A percentile compares a stretch with the other conserved stretches of the same genome.
These are phyloP conservation scores for Drosophila siamana DNA, from an alignment of 2,888 invertebrate species.

Conservation along the genomic window DNA sequence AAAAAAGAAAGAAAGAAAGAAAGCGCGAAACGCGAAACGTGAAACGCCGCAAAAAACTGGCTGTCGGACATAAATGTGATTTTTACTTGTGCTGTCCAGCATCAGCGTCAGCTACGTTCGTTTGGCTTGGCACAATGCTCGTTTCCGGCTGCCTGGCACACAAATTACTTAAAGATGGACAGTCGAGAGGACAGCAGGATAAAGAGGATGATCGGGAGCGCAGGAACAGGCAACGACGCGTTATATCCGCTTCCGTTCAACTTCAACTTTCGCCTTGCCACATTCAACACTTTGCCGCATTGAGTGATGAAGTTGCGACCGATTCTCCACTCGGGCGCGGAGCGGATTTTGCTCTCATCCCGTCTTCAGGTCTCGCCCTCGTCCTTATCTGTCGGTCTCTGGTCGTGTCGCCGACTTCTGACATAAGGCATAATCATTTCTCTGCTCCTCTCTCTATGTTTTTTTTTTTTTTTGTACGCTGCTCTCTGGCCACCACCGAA, in stretches of 20 bases:
- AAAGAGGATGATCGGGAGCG: constrained; percentile 25
- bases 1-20: background rate
- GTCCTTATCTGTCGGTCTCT: constrained; percentile 10
- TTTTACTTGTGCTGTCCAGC: constrained; percentile 15
- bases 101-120: constrained; percentile 23
- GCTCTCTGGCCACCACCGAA: constrained; percentile 11
- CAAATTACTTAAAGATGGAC: constrained; percentile 74
- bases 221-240: constrained; percentile 60
- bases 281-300: constrained; percentile 65
- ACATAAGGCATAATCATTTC: constrained; percentile 63
- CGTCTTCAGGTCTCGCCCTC: constrained; percentile 23
- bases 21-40: background rate
- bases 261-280: constrained; percentile 55
- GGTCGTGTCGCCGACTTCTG: constrained; percentile 49
- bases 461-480: background rate
- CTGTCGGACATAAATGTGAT: constrained; percentile 65
- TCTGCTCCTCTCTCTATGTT: constrained; percentile 1
- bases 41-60: constrained; percentile 37
- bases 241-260: constrained; percentile 73
- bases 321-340: no score
- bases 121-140: constrained; percentile 51
- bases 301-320: constrained; percentile 69
- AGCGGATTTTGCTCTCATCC: no score
- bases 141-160: constrained; percentile 63
- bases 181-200: constrained; percentile 28